These are phyloP conservation scores for Naja naja DNA, from an alignment of 2,113 vertebrate genomes.

Conservation along the genomic window DNA sequence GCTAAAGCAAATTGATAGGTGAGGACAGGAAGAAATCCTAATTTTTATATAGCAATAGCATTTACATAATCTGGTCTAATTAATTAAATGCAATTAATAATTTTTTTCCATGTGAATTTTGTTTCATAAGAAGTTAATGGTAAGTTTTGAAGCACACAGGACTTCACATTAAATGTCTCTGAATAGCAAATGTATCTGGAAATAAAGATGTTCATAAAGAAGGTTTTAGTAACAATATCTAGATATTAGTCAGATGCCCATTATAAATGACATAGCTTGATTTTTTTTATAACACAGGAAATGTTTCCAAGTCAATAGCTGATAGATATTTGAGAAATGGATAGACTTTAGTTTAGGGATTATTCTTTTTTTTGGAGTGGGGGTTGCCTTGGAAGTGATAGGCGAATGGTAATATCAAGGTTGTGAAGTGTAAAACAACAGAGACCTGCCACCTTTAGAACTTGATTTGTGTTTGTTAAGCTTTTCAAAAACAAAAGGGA, in stretches of 20 bases:
- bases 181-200: neutral
- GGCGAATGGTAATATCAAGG: conserved; percentile 4
- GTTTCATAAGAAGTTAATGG: neutral
- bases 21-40: neutral
- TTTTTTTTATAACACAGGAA: neutral
- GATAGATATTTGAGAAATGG: conserved; percentile 9
- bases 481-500: conserved; percentile 11
- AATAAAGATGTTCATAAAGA: neutral
- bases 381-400: neutral
- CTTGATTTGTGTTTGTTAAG: conserved; percentile 20
- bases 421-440: conserved; percentile 10
- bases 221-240: neutral
- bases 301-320: neutral
- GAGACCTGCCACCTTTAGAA: neutral
- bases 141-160: neutral
- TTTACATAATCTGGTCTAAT: neutral
- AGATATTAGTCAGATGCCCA: neutral
- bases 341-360: neutral
- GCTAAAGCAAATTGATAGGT: neutral
- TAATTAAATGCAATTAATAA: neutral
- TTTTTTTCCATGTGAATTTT: neutral
- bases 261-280: neutral
- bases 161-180: neutral
- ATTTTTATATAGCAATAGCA: neutral
- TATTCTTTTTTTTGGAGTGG: neutral